Conservation (phyloP, 2,888 invertebrate species). For the Dilophus febrilis region DNA sequence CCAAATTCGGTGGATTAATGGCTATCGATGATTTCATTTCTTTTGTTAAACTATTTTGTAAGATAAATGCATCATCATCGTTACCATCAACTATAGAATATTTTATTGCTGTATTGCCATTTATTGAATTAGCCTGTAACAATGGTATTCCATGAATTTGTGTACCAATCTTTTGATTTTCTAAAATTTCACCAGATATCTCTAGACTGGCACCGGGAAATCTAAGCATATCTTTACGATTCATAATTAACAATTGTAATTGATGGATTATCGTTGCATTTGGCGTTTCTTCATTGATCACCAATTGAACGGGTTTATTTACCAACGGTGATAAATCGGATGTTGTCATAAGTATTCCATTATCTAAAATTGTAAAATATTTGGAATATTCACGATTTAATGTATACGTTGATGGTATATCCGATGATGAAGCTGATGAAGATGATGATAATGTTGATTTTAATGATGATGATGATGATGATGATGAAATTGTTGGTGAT, state of each 20-base stretch:
- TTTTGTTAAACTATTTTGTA: constrained; percentile 40
- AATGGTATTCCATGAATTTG: constrained; percentile 52
- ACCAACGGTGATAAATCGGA: constrained; percentile 67
- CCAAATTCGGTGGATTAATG: constrained; percentile 21
- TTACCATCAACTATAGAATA: constrained; percentile 68
- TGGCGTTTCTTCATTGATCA: constrained; percentile 64
- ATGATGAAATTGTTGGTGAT: constrained; percentile 4
- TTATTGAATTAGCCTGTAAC: constrained; percentile 52
- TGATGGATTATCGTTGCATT: constrained; percentile 66
- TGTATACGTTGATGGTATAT: neutral
- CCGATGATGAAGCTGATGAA: constrained; percentile 28
- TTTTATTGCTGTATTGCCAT: constrained; percentile 44
- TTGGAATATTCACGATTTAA: constrained; percentile 44
- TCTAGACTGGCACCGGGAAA: constrained; percentile 48
- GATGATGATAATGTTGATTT: constrained; percentile 3
- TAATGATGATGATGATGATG: constrained; percentile 6
- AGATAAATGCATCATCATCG: constrained; percentile 52
- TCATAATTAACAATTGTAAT: constrained; percentile 65
- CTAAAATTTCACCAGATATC: constrained; percentile 51
- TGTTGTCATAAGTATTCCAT: constrained; percentile 83
- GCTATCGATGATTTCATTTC: constrained; percentile 10
- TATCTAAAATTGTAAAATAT: constrained; percentile 72
- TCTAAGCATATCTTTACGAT: constrained; percentile 63
- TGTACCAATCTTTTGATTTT: constrained; percentile 59
- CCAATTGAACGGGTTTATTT: constrained; percentile 62